Base-by-base conservation (phyloP, 2,888 invertebrate genomes). In the Carabus problematicus region DNA sequence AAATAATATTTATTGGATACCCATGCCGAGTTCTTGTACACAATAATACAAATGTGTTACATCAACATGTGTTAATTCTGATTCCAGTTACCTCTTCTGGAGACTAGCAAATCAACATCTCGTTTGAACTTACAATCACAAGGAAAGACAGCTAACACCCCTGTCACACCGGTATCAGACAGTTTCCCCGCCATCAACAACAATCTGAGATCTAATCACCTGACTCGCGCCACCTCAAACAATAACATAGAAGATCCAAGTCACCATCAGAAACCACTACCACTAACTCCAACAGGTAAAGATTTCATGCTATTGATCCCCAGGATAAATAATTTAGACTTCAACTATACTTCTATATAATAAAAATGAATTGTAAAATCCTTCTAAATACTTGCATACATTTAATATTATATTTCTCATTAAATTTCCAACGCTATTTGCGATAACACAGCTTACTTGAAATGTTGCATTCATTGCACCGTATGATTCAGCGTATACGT, bases 111-210 rank as follows among this genome's bases (percentile, higher is more conserved):
- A 75, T 77, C 79, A 68, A 76, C 81, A 61, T 79, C 80, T 70
- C 74, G 75, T 60, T 73, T 80, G 70, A 76, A 78, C 70, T 77
- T 81, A 70, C 75, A 79, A 40, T 77, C 79, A 70, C 78, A 77
- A 70, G 76, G 77, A 56, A 79, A 80, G 70, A 74, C 78, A 42
- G 76, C 75, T 39, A 69, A 69, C 43, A 77, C 78, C 16, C 71
- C 71, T 1, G 56, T 69, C 29, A 79, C 79, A 8, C 79, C 80
- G 41, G 73, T 75, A 55, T 78, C 80, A 60, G 80, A 80, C 70
- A 73, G 78, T n/a, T 78, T 82, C 72, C 80, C 81, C 18, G 76
- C 78, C 40, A 80, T 82, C 71, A 82, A 82, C 73, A 81, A 82
- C 73, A 81, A 81, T 70, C 52, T 16, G 18, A n/a, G 52, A 52